Percentiles rank a stretch among this genome's conserved stretches.
phyloP scores from a whole-genome alignment of 2,113 vertebrate genomes.

The Oceanodroma tethys region DNA sequence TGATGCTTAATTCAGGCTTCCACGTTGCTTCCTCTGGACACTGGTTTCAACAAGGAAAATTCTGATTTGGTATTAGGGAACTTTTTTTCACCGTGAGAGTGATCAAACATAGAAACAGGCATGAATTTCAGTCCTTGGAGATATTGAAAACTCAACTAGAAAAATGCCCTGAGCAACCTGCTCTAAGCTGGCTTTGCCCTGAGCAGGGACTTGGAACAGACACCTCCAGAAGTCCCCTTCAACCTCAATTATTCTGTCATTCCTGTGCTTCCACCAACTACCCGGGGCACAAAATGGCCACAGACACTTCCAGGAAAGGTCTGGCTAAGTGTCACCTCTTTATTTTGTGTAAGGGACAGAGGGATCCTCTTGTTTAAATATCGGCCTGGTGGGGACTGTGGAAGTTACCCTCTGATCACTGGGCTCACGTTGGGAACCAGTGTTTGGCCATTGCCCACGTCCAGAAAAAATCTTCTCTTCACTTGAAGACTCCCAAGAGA shows the following conservation, averaged over 20 bases:
- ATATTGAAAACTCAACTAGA: neutral
- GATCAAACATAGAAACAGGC: fast-evolving
- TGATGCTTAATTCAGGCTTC: fast-evolving
- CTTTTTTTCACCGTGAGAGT: neutral
- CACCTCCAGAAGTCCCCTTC: neutral
- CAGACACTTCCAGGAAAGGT: neutral
- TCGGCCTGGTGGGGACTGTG: fast-evolving
- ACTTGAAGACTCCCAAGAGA: neutral
- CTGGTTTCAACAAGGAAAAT: neutral
- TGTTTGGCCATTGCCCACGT: neutral
- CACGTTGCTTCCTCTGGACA: neutral
- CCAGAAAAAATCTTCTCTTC: neutral
- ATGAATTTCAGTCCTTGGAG: neutral
- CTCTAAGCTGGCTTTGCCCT: neutral
- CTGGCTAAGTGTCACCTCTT: neutral
- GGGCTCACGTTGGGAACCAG: fast-evolving
- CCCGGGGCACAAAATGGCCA: neutral
- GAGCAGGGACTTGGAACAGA: neutral
- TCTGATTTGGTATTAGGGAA: neutral
- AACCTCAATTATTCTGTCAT: neutral
- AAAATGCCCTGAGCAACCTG: neutral
- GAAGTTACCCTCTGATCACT: neutral
- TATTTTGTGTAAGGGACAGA: neutral
- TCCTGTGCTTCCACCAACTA: neutral
- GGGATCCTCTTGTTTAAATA: neutral